Base-by-base conservation (phyloP, 2,113 vertebrate species). In the Periophthalmus modestus region DNA sequence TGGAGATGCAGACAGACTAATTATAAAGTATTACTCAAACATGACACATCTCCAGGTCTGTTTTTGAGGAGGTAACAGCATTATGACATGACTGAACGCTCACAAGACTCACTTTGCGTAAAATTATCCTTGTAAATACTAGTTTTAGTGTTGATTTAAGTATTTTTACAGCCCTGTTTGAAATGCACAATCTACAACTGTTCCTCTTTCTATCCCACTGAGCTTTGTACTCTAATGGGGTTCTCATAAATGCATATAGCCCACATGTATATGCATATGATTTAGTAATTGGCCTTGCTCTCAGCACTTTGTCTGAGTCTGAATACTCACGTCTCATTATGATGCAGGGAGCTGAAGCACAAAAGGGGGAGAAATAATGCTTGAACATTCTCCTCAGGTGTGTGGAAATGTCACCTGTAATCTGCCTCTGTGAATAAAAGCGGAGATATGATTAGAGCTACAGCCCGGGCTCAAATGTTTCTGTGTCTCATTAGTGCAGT, bases 401-500 rank as follows among this genome's bases (percentile, higher is more conserved):
- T 69, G 74, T 43, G 58, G n/a, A 84, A 81, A 82, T 82, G 76
- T 73, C 73, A 77, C 0, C 69, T 55, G 39, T 75, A 77, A 82
- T 81, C 71, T 78, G 36, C 66, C 23, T 47, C 7, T 58, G 59
- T 47, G 66, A 63, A 66, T 28, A 65, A 70, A n/a, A 68, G 34
- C 24, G 15, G 34, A 59, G 21, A 63, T 72, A 62, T 81, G 68
- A 83, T 86, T 71, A 79, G 58, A 69, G 43, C 66, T 28, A 18
- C 23, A 70, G 55, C 59, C n/a, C 28, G 16, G 74, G 71, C 75
- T 57, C 66, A 43, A 58, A 70, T 48, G 23, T 72, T 71, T 57
- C 52, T 28, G 7, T 39, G 24, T 69, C 66, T 77, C 36, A 66
- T 71, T 63, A 71, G 55, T 73, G 50, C 75, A 24, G n/a, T 36